Evolutionary conservation across 2,888 invertebrate genomes (phyloP).

Genomic region (Candidula unifasciata): DNA sequence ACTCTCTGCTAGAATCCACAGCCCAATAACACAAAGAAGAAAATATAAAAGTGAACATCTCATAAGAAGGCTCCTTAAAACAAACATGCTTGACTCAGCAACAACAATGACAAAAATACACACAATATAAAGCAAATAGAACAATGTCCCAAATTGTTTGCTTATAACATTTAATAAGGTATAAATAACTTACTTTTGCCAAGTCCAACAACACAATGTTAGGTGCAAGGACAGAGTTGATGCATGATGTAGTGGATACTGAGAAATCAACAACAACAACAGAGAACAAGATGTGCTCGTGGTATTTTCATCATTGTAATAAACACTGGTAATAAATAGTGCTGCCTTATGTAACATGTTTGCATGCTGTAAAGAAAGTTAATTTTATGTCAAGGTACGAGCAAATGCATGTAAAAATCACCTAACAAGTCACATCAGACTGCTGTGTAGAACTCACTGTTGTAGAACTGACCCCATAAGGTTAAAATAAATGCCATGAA

Average conservation of each 20-base stretch:
- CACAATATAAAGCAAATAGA: not conserved
- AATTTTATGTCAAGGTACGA: not conserved
- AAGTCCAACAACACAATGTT: slow-evolving; percentile 37
- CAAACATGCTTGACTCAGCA: too few species aligned
- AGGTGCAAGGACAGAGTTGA: slow-evolving; percentile 24
- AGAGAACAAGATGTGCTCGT: slow-evolving; percentile 5
- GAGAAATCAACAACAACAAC: slow-evolving; percentile 15
- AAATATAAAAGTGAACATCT: too few species aligned
- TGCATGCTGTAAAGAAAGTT: not conserved
- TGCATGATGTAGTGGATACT: slow-evolving; percentile 6
- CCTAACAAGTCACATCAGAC: too few species aligned
- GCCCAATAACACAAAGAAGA: too few species aligned
- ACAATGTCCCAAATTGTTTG: not conserved
- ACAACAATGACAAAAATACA: too few species aligned
- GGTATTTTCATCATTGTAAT: not conserved
- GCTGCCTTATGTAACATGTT: slow-evolving; percentile 27
- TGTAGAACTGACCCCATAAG: too few species aligned
- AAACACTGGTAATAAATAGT: slow-evolving; percentile 29
- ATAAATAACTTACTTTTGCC: slow-evolving; percentile 42
- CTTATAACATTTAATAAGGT: slow-evolving; percentile 39
- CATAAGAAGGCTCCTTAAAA: too few species aligned
- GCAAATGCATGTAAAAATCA: not conserved
- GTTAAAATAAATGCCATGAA: too few species aligned
- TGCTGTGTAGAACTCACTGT: too few species aligned
- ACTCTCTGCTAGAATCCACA: too few species aligned